Conservation (phyloP, 1,140 invertebrate species). For the Lordiphosa stackelbergi region DNA sequence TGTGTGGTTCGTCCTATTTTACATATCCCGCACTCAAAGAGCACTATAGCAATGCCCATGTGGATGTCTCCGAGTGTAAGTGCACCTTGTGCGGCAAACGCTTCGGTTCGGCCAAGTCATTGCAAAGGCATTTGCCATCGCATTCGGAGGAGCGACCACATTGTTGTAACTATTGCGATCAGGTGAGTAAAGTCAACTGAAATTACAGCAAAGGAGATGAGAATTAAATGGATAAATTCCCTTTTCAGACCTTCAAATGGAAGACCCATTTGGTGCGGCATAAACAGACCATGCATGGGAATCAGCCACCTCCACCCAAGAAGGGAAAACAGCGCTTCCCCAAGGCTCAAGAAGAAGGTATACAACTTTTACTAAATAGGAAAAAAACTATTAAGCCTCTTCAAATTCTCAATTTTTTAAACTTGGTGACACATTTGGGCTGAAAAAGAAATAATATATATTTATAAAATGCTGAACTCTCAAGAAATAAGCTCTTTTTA, state of each 20-base stretch:
- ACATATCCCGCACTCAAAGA: slow-evolving; percentile 76
- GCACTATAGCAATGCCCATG: slow-evolving; percentile 75
- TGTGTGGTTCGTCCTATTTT: slow-evolving; percentile 76
- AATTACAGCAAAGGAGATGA: neutral
- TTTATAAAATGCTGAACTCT: too few species aligned
- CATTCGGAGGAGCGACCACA: slow-evolving; percentile 92
- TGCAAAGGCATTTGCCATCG: slow-evolving; percentile 90
- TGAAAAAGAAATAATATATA: too few species aligned
- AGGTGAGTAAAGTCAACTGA: slow-evolving; percentile 34
- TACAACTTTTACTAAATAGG: too few species aligned
- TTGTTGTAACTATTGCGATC: slow-evolving; percentile 87
- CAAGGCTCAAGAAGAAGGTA: slow-evolving; percentile 64
- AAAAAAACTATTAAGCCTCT: too few species aligned
- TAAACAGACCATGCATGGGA: slow-evolving; percentile 74
- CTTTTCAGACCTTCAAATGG: slow-evolving; percentile 70
- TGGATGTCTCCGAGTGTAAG: slow-evolving; percentile 69
- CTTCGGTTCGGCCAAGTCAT: slow-evolving; percentile 70
- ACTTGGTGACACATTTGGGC: too few species aligned
- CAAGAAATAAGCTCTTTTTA: too few species aligned
- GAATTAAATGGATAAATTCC: neutral
- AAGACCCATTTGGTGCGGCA: slow-evolving; percentile 75
- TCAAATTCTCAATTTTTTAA: too few species aligned
- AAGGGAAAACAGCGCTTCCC: slow-evolving; percentile 73
- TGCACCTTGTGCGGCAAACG: slow-evolving; percentile 73
- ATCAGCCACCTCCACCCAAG: slow-evolving; percentile 69